phyloP scores from a whole-genome alignment of 2,113 vertebrate genomes.

The Pollimyrus isidori region DNA sequence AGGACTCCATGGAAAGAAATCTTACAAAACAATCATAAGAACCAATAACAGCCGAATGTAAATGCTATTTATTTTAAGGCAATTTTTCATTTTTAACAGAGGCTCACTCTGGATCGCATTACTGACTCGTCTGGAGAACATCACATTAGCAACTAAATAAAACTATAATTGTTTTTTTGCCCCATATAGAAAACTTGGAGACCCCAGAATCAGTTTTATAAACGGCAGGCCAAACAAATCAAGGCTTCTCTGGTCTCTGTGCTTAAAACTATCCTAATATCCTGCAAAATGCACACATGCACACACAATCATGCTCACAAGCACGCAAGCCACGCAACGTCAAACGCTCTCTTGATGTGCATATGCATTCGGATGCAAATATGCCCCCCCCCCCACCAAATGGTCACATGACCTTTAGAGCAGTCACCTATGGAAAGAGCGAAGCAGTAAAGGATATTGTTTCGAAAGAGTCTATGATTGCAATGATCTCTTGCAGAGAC shows the following conservation, averaged over 20 bases:
- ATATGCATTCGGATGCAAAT: constrained; percentile 8
- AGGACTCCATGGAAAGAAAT: background rate
- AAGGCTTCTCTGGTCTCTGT: background rate
- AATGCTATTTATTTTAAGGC: background rate
- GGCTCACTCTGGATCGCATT: background rate
- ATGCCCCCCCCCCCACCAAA: background rate
- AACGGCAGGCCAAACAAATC: background rate
- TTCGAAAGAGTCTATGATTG: background rate
- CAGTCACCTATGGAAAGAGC: background rate
- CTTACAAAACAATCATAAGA: background rate
- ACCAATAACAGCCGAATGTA: background rate
- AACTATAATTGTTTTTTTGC: background rate
- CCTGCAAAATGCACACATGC: background rate
- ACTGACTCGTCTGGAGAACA: background rate
- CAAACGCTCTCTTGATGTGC: background rate
- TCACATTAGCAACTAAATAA: background rate
- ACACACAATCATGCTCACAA: background rate
- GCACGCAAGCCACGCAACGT: background rate
- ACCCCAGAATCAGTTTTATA: background rate
- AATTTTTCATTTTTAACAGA: constrained; percentile 5
- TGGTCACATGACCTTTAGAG: background rate
- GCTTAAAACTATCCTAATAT: background rate
- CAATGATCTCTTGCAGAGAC: background rate
- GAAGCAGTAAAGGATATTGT: background rate
- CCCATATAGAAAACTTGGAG: background rate